Conservation (phyloP, 2,888 invertebrate species). For the Toxonevra muliebris region DNA sequence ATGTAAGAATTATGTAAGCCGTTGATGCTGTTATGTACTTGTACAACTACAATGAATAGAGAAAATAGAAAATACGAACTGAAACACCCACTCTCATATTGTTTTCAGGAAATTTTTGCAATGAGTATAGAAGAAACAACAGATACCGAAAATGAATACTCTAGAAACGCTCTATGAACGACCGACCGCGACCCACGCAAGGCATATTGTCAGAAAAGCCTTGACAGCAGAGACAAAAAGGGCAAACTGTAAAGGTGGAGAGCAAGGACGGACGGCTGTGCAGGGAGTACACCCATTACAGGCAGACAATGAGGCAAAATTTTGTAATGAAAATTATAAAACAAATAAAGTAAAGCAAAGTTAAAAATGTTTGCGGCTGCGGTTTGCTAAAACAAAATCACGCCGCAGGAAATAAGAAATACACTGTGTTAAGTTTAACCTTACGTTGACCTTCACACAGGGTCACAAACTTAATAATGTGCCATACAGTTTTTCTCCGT, state of each 20-base stretch:
- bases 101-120: not conserved
- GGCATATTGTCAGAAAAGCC: not conserved
- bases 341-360: not conserved
- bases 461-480: not conserved
- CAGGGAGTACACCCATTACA: not conserved
- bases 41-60: not conserved
- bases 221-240: not conserved
- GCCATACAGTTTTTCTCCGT: no score
- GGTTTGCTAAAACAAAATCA: not conserved
- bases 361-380: no score
- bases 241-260: not conserved
- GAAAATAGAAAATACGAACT: not conserved
- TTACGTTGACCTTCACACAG: constrained; percentile 6
- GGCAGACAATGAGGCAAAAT: not conserved
- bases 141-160: not conserved
- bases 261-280: not conserved
- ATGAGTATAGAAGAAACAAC: not conserved
- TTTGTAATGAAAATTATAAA: not conserved
- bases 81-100: not conserved
- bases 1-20: not conserved
- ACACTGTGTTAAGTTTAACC: not conserved
- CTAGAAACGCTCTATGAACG: not conserved
- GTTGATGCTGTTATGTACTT: not conserved
- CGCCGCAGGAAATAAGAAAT: not conserved
- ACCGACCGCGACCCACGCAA: not conserved